phyloP scores from a whole-genome alignment of 2,888 invertebrate genomes.

The Carterocephalus palaemon region DNA sequence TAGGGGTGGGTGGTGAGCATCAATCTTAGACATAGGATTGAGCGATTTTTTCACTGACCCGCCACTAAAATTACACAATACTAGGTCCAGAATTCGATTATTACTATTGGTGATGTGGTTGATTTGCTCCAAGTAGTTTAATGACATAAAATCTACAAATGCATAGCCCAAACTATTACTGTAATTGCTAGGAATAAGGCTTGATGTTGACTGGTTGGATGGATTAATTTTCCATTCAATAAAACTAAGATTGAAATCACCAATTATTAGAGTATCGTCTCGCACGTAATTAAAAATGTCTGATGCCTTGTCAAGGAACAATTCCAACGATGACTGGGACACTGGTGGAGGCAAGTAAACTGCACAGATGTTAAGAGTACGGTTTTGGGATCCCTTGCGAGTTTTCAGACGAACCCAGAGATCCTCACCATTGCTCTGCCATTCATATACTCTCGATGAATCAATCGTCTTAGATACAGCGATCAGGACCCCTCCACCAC shows the following conservation, averaged over 20 bases:
- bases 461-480: constrained; percentile 12
- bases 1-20: neutral
- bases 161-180: neutral
- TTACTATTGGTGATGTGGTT: constrained; percentile 12
- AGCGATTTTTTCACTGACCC: neutral
- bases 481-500: constrained; percentile 20
- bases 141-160: constrained; percentile 13
- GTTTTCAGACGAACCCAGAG: constrained; percentile 8
- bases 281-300: too few species aligned
- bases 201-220: too few species aligned
- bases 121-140: constrained; percentile 3
- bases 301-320: constrained; percentile 3
- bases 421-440: constrained; percentile 21
- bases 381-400: neutral
- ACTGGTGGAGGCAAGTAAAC: constrained; percentile 25
- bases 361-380: constrained; percentile 11
- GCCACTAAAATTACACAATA: neutral
- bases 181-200: neutral
- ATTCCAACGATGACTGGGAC: constrained; percentile 15
- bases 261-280: too few species aligned
- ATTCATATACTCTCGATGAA: neutral
- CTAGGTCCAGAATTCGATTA: constrained; percentile 9
- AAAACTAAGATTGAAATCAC: constrained; percentile 2
- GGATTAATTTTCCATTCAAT: too few species aligned
- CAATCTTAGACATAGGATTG: neutral